Percentiles rank a stretch among this genome's conserved stretches.
These are phyloP conservation scores for Miniopterus natalensis DNA, from an alignment of 2,113 vertebrate species.

Conservation along the genomic window DNA sequence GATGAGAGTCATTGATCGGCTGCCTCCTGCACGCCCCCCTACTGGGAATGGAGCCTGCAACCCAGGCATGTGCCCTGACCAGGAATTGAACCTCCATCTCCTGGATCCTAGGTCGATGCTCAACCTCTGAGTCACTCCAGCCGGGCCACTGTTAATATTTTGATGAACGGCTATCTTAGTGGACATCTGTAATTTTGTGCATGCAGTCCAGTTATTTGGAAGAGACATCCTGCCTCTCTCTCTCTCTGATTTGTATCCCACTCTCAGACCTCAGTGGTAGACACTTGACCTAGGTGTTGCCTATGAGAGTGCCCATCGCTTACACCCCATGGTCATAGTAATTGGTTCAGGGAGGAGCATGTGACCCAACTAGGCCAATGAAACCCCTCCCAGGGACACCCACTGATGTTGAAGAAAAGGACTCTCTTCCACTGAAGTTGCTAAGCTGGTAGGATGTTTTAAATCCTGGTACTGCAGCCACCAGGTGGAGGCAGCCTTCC, in stretches of 20 bases:
- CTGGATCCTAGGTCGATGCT: too few species aligned
- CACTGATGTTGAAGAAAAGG: slow-evolving; percentile 2
- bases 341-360: background rate
- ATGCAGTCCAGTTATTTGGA: background rate
- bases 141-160: slow-evolving; percentile 32
- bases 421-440: background rate
- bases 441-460: slow-evolving; percentile 1
- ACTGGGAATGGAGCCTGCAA: too few species aligned
- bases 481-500: background rate
- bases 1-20: too few species aligned
- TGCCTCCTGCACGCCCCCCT: too few species aligned
- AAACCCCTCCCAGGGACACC: background rate
- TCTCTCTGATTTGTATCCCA: background rate
- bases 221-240: background rate
- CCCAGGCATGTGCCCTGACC: too few species aligned
- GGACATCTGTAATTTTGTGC: background rate
- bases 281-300: background rate
- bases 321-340: background rate
- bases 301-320: background rate
- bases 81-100: too few species aligned
- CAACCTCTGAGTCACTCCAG: too few species aligned
- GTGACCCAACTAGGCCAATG: background rate
- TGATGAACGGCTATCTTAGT: slow-evolving; percentile 24
- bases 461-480: background rate
- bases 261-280: background rate